These are phyloP conservation scores for Dimorphilus gyrociliatus DNA, from an alignment of 2,888 invertebrate genomes.

Conservation along the genomic window DNA sequence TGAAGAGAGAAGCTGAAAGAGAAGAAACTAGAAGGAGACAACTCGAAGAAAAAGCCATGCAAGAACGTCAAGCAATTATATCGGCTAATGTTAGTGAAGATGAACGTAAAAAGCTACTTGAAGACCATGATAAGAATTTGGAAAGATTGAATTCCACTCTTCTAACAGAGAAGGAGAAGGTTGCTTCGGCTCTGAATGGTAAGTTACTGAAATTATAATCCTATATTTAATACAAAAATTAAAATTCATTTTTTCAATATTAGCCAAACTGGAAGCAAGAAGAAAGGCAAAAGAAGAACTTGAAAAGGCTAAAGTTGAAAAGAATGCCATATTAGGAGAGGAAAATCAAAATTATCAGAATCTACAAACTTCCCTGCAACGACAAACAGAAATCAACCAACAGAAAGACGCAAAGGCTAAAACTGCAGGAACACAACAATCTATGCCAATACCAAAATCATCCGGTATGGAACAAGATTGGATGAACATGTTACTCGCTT, in stretches of 20 bases:
- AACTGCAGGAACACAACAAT: neutral
- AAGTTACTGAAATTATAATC: no score
- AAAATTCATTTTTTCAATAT: no score
- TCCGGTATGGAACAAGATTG: constrained; percentile 28
- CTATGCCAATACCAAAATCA: no score
- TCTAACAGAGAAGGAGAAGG: constrained; percentile 16
- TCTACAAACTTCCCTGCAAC: no score
- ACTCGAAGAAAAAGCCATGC: constrained; percentile 17
- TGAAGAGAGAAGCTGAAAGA: constrained; percentile 19
- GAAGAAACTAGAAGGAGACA: constrained; percentile 18
- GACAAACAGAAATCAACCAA: constrained; percentile 1
- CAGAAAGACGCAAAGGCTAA: neutral
- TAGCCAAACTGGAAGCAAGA: constrained; percentile 4
- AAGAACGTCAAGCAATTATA: constrained; percentile 12
- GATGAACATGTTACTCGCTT: constrained; percentile 30
- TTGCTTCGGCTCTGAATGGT: constrained; percentile 14
- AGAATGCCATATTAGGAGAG: constrained; percentile 6
- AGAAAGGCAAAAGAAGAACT: neutral
- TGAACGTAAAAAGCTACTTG: constrained; percentile 19
- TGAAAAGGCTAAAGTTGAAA: constrained; percentile 6
- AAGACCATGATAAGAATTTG: constrained; percentile 23
- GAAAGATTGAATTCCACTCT: constrained; percentile 16
- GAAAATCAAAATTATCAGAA: no score
- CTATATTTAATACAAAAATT: no score
- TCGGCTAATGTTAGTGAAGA: constrained; percentile 13